These are phyloP conservation scores for Baronia brevicornis DNA, from an alignment of 2,888 invertebrate genomes.

Conservation along the genomic window DNA sequence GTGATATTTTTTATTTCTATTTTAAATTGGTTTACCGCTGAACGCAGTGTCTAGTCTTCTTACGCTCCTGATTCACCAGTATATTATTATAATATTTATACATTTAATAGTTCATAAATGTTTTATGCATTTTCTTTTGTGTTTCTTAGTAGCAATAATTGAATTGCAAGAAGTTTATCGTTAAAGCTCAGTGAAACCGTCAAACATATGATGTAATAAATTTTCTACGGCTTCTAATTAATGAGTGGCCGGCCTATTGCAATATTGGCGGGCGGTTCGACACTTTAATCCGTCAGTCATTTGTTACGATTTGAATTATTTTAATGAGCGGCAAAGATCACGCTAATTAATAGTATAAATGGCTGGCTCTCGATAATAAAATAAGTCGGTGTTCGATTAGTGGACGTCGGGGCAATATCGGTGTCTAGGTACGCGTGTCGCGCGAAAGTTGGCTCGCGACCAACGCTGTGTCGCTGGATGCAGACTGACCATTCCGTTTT, in stretches of 20 bases:
- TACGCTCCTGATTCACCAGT: too few species aligned
- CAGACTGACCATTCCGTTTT: conserved; percentile 56
- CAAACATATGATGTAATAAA: too few species aligned
- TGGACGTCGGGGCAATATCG: conserved; percentile 20
- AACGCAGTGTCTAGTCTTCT: too few species aligned
- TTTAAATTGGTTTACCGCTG: too few species aligned
- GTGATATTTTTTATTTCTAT: too few species aligned
- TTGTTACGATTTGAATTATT: conserved; percentile 25
- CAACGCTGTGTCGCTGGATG: conserved; percentile 56
- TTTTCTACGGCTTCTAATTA: too few species aligned
- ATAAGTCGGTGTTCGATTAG: conserved; percentile 23
- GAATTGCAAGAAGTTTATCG: too few species aligned
- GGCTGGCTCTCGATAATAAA: conserved; percentile 24
- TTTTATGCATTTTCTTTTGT: too few species aligned
- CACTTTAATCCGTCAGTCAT: conserved; percentile 13
- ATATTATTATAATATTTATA: too few species aligned
- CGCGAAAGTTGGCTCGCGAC: conserved; percentile 57
- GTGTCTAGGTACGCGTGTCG: conserved; percentile 13
- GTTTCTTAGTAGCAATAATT: too few species aligned
- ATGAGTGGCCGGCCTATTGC: conserved; percentile 18
- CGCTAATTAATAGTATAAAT: conserved; percentile 27
- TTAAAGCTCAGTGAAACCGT: too few species aligned
- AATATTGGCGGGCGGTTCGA: conserved; percentile 5
- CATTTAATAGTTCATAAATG: too few species aligned
- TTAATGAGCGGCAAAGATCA: conserved; percentile 25